These are phyloP conservation scores for Tethya wilhelma DNA, from an alignment of 37 sponge, comb jelly and placozoan genomes.

Conservation along the genomic window DNA sequence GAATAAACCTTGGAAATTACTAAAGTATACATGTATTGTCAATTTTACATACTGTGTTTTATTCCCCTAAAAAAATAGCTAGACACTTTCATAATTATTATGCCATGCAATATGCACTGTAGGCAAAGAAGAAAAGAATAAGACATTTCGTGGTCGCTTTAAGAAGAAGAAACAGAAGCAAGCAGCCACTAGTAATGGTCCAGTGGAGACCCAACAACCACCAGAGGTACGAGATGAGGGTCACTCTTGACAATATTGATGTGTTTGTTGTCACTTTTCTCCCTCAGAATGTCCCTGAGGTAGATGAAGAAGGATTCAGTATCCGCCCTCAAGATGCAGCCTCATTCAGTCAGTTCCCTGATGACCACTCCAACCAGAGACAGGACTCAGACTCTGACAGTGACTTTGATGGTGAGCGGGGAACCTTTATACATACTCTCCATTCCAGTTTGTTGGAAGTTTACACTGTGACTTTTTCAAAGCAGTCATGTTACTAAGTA, in stretches of 20 bases:
- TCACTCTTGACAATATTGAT: background rate
- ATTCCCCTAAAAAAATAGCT: too few species aligned
- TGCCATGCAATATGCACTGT: too few species aligned
- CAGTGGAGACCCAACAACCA: background rate
- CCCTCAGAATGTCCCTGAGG: slow-evolving; percentile 34
- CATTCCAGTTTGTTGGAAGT: too few species aligned
- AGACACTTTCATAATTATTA: too few species aligned
- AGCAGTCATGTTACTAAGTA: too few species aligned
- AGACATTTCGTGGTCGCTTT: background rate
- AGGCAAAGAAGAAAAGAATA: too few species aligned
- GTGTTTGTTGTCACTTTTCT: background rate
- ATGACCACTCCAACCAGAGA: slow-evolving; percentile 9
- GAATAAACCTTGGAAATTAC: too few species aligned
- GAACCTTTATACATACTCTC: background rate
- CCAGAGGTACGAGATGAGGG: background rate
- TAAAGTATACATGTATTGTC: background rate
- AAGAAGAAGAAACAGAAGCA: slow-evolving; percentile 2
- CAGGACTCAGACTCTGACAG: slow-evolving; percentile 47
- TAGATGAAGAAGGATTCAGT: slow-evolving; percentile 89
- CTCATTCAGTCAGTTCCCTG: slow-evolving; percentile 31
- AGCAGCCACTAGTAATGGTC: background rate
- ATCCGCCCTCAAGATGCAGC: slow-evolving; percentile 86
- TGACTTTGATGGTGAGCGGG: slow-evolving; percentile 47
- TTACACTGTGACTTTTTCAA: too few species aligned
- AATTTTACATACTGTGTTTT: background rate